phyloP scores from a whole-genome alignment of 1,140 invertebrate genomes.

The Leptinotarsa lineolata region DNA sequence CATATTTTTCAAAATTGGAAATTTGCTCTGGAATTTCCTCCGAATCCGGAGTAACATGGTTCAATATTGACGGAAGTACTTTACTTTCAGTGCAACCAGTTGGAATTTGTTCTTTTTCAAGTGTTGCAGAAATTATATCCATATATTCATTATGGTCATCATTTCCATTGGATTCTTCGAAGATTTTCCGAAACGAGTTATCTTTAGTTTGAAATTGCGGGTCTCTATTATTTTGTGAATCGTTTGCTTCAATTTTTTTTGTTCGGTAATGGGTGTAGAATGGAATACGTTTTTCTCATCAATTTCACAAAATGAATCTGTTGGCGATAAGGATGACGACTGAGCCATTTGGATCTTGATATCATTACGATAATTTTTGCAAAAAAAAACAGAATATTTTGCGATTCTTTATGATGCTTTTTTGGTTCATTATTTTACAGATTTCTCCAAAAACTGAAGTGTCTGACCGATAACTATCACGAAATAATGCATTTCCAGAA shows the following conservation, averaged over 20 bases:
- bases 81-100: neutral
- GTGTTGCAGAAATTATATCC: neutral
- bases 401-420: neutral
- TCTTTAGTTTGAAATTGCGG: neutral
- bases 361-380: neutral
- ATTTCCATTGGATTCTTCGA: neutral
- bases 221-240: too few species aligned
- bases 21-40: neutral
- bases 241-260: neutral
- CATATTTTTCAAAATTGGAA: neutral
- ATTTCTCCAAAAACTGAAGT: neutral
- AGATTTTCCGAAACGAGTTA: neutral
- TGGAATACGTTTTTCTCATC: neutral
- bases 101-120: neutral
- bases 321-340: neutral
- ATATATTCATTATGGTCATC: neutral
- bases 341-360: neutral
- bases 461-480: neutral
- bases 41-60: constrained; percentile 9
- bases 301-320: neutral
- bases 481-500: neutral
- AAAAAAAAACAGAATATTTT: neutral
- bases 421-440: neutral
- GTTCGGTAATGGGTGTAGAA: neutral
- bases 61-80: neutral